A percentile compares a stretch with the other conserved stretches of the same genome.
Conservation (phyloP, 2,113 vertebrate genomes). For the Hippocampus mohnikei region DNA sequence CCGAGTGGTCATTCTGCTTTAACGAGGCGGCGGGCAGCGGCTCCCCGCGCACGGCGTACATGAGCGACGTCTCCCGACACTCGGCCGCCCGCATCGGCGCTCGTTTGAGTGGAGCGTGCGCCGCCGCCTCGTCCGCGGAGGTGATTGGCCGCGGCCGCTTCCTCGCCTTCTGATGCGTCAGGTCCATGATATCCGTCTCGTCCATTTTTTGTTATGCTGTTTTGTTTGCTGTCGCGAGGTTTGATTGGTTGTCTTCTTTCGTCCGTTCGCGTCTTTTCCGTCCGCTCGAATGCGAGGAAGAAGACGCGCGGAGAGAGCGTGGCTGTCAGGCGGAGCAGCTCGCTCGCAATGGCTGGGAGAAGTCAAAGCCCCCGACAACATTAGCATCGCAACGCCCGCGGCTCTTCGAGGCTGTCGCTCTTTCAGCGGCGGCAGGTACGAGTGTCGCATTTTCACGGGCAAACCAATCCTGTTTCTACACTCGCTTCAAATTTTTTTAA, state of each 20-base stretch:
- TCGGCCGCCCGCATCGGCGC: constrained; percentile 63
- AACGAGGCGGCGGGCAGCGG: constrained; percentile 61
- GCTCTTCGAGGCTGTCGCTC: constrained; percentile 69
- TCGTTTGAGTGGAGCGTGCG: constrained; percentile 66
- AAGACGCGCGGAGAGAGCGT: constrained; percentile 46
- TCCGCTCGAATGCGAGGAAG: constrained; percentile 24
- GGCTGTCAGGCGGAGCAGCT: constrained; percentile 62
- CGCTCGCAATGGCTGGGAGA: constrained; percentile 69
- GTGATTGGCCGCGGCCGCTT: constrained; percentile 70
- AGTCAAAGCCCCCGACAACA: constrained; percentile 74
- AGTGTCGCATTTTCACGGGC: constrained; percentile 60
- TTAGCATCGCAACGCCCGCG: constrained; percentile 66
- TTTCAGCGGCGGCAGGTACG: constrained; percentile 60
- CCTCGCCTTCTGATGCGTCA: constrained; percentile 71
- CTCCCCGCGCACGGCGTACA: constrained; percentile 62
- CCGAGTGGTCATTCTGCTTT: constrained; percentile 68
- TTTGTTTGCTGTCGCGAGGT: background rate
- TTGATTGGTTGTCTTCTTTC: constrained; percentile 4
- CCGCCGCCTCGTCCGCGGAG: constrained; percentile 65
- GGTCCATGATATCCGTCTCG: constrained; percentile 73
- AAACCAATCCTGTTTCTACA: constrained; percentile 28
- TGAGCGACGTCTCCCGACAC: constrained; percentile 59
- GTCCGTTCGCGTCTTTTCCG: background rate
- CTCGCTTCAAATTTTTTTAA: background rate
- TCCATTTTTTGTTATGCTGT: constrained; percentile 48